Base-by-base conservation (phyloP, 2,888 invertebrate genomes). In the Melanargia galathea region DNA sequence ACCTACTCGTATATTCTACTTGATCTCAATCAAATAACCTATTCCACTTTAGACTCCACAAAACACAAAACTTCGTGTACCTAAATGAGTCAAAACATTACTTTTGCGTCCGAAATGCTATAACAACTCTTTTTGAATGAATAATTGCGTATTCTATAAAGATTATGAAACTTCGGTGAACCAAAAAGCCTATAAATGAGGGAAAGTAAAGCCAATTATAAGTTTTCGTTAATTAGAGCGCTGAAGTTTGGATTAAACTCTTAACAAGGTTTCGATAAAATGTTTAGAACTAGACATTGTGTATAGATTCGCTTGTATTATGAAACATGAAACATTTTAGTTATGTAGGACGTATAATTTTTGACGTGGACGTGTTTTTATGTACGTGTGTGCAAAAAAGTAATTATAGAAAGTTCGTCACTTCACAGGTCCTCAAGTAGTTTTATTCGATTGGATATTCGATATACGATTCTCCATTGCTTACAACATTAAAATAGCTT, bases 221-320 rank as follows among this genome's bases (percentile, higher is more conserved):
- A 71, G 63, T 70, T 71, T 62, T 64, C 58, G 59, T 65, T 71
- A 71, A 71, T 71, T 69, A 69, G 43, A 59, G 56, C 55, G 43
- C 54, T 33, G 30, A 66, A 63, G 61, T 61, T 57, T 60, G 38
- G 59, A 38, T 51, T 51, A 51, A 59, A 59, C 49, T 59, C 49
- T 45, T 62, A 66, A 66, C 66, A 61, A 66, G 63, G 38, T 66
- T 65, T 55, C 58, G 58, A 58, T n/a, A n/a, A 58, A 61, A 66
- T 66, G 61, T 66, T 66, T 63, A 55, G 63, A 59, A 33, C 54
- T 59, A 54, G 48, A 33, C 43, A 20, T 49, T 40, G 61, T 54
- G 55, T 35, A 48, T 35, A 58, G 43, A 33, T 59, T 60, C 49
- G 20, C 40, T 49, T 18, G 26, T 18, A 26, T 56, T 38, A 20